Evolutionary conservation across 2,797 vertebrate genomes (phyloP).

Genomic region (Sebastes reedi): DNA sequence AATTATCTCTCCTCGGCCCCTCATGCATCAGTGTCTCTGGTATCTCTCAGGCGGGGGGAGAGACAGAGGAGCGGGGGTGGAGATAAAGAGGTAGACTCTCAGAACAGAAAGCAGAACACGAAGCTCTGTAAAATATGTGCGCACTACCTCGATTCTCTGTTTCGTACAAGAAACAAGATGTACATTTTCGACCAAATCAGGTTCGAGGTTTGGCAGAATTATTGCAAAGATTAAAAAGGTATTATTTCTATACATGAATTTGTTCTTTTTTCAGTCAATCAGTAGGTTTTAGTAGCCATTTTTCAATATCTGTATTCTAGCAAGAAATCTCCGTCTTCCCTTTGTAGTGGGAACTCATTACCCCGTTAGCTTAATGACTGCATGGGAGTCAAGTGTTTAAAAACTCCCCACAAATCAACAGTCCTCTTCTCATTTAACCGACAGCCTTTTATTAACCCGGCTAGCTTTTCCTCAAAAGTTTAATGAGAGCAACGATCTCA

Average conservation of each 20-base stretch:
- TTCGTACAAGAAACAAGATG: background rate
- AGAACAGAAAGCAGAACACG: constrained; percentile 4
- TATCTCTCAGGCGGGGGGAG: constrained; percentile 48
- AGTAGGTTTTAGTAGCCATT: background rate
- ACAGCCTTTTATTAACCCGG: constrained; percentile 65
- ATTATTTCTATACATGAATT: background rate
- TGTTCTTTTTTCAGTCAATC: background rate
- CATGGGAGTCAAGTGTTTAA: constrained; percentile 63
- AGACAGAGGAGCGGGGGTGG: constrained; percentile 20
- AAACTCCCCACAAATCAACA: constrained; percentile 60
- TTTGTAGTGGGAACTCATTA: constrained; percentile 64
- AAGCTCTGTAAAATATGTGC: background rate
- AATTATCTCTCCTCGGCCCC: constrained; percentile 69
- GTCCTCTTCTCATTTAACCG: constrained; percentile 61
- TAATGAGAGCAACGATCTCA: constrained; percentile 64
- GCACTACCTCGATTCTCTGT: background rate
- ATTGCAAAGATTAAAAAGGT: background rate
- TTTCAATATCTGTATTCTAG: background rate
- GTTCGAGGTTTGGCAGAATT: background rate
- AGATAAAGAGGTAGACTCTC: constrained; percentile 27
- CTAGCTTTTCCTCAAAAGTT: constrained; percentile 61
- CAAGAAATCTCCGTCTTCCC: constrained; percentile 25
- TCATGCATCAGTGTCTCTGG: constrained; percentile 66
- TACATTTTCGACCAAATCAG: background rate
- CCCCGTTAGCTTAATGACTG: constrained; percentile 60